Conservation (phyloP, 2,797 vertebrate species). For the Taenioides sp. region DNA sequence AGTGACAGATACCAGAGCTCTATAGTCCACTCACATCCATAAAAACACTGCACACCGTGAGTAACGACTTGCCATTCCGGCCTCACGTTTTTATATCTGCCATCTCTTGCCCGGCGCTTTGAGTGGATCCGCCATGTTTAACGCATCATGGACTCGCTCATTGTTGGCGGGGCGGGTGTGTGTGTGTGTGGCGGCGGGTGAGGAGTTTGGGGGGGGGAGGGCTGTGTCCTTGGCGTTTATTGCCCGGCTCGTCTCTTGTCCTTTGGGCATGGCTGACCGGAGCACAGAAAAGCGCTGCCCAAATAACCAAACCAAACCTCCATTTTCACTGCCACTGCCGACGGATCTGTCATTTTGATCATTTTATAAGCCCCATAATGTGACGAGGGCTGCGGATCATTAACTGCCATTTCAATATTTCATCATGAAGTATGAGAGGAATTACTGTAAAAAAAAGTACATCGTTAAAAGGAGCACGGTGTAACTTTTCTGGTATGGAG, state of each 20-base stretch:
- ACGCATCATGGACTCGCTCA: conserved; percentile 70
- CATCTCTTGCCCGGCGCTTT: conserved; percentile 55
- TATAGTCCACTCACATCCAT: conserved; percentile 28
- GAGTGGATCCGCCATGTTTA: conserved; percentile 68
- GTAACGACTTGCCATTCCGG: conserved; percentile 59
- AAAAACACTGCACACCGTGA: conserved; percentile 57
- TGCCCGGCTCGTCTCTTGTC: conserved; percentile 47
- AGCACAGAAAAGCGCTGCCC: conserved; percentile 48
- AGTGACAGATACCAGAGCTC: conserved; percentile 21
- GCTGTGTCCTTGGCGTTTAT: conserved; percentile 73
- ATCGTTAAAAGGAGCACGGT: not conserved
- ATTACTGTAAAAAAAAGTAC: not conserved
- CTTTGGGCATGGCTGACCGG: conserved; percentile 66
- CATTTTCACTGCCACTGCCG: conserved; percentile 27
- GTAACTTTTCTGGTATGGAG: not conserved
- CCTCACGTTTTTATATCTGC: conserved; percentile 56
- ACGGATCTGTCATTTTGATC: conserved; percentile 15
- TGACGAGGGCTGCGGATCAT: conserved; percentile 14
- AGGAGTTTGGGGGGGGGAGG: not conserved
- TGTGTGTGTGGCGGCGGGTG: too few relatives aligned
- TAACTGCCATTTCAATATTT: conserved; percentile 39
- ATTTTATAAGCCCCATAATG: conserved; percentile 16
- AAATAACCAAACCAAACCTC: conserved; percentile 50
- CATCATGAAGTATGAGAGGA: conserved; percentile 18
- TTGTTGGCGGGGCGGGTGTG: conserved; percentile 33